These are phyloP conservation scores for Isaurus tuberculatus DNA, from an alignment of 92 coral and sea anemone species.

Conservation along the genomic window DNA sequence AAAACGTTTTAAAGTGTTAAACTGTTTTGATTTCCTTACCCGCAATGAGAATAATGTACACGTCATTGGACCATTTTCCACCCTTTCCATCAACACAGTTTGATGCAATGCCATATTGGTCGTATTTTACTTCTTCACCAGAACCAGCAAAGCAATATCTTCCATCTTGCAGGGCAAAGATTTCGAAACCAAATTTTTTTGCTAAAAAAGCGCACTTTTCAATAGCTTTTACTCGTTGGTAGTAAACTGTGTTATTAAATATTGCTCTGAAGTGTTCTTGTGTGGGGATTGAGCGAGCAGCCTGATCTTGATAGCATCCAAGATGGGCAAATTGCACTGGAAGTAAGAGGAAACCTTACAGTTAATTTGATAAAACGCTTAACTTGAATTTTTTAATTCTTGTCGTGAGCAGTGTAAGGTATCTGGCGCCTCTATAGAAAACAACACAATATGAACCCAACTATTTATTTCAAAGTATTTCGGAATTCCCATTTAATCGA, in stretches of 20 bases:
- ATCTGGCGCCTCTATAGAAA: too few relatives aligned
- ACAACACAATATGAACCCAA: too few relatives aligned
- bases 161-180: conserved; percentile 13
- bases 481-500: too few relatives aligned
- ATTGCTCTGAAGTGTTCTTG: background rate
- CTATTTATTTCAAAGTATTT: too few relatives aligned
- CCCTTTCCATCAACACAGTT: conserved; percentile 32
- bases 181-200: background rate
- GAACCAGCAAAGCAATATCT: background rate
- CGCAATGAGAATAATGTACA: conserved; percentile 14
- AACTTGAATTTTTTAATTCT: background rate
- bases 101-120: conserved; percentile 29
- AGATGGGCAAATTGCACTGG: conserved; percentile 30
- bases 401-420: too few relatives aligned
- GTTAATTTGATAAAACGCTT: background rate
- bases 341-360: background rate
- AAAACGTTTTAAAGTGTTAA: too few relatives aligned
- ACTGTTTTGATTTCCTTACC: background rate
- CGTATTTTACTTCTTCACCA: background rate
- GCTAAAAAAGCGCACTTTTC: conserved; percentile 27
- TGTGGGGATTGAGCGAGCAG: background rate
- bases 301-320: conserved; percentile 1
- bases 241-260: background rate
- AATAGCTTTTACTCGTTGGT: background rate
- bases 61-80: conserved; percentile 28